Base-by-base conservation (phyloP, 2,113 vertebrate species). In the Tringa solitaria region DNA sequence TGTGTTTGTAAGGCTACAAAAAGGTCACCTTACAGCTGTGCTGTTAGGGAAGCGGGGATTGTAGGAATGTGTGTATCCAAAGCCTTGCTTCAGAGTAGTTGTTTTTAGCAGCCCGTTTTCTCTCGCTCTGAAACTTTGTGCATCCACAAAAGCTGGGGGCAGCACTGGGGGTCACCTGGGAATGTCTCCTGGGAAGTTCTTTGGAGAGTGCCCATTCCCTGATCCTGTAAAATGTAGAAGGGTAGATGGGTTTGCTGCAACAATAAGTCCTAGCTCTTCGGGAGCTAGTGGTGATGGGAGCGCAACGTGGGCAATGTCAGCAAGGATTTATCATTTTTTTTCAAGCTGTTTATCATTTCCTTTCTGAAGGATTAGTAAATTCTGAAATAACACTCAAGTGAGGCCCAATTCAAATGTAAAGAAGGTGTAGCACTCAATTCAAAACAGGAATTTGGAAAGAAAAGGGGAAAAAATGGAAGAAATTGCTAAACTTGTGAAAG, bases 1-100 rank as follows among this genome's bases (percentile, higher is more conserved):
- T 96, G 89, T 82, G 74, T 95, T 95, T 95, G 89, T 89, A 91
- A 87, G 91, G 81, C 87, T 85, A 59, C 86, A 20, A 19, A 87
- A 95, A 87, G 95, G 95, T 95, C 93, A 84, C 81, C n/a, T 68
- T 94, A 95, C 93, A 96, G 84, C 93, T 94, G 91, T 95, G 91
- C 93, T 88, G 73, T 77, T 85, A 68, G n/a, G 48, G 84, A 95
- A 63, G 82, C 33, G 2, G 75, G 67, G 75, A 90, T 23, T 95
- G 87, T 74, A 69, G 94, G 84, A 96, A 89, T 70, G 70, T 48
- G 67, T 43, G 30, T 65, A 75, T 90, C 87, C 76, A 81, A 93
- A 90, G 79, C 82, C 35, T n/a, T 73, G 50, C 67, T 82, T 79
- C 70, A 35, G 50, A 46, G 50, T 28, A 67, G 50, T 30, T 82